Base-by-base conservation (phyloP, 2,797 vertebrate genomes). In the Oryzias sinensis region DNA sequence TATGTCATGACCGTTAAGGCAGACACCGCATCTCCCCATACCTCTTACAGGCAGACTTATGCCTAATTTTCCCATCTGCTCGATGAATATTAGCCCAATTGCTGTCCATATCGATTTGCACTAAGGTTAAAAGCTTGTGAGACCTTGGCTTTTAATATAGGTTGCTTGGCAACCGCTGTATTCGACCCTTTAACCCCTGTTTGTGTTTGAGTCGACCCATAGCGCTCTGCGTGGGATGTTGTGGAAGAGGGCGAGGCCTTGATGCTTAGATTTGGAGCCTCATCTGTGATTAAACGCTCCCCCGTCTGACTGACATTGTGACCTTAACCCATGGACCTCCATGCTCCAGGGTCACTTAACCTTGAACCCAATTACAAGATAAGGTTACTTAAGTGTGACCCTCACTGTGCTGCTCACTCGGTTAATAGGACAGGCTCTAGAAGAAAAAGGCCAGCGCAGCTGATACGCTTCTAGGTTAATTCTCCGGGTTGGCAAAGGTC, bases 361-460 rank as follows among this genome's bases (percentile, higher is more conserved):
- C 90, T 93, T 93, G 91, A 93, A 93, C 91, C 88, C 91, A 93
- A 93, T 93, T 93, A 93, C 92, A 92, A 90, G 92, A 92, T 90
- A 91, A 91, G 92, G 90, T 92, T 91, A 91, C 88, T 91, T 91
- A 90, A 91, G 88, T 81, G 83, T 87, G 88, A 90, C 89, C 88
- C 73, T 55, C 64, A 24, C 80, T 14, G 59, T 59, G 87, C 86
- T 82, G 67, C 81, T 90, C 77, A 86, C 86, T 91, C 87, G 80
- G 83, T 90, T 92, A 92, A 92, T 92, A 88, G 89, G 85, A 86
- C 83, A 51, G 84, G 72, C 72, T 78, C 11, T n/a, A 43, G 86
- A 76, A 84, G 84, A 85, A 88, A 90, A 89, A 69, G 88, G 83
- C 85, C 81, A 83, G 88, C 83, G 48, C 87, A 87, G 91, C 90